Conservation (phyloP, 1,140 invertebrate species). For the Megathymus violae region DNA sequence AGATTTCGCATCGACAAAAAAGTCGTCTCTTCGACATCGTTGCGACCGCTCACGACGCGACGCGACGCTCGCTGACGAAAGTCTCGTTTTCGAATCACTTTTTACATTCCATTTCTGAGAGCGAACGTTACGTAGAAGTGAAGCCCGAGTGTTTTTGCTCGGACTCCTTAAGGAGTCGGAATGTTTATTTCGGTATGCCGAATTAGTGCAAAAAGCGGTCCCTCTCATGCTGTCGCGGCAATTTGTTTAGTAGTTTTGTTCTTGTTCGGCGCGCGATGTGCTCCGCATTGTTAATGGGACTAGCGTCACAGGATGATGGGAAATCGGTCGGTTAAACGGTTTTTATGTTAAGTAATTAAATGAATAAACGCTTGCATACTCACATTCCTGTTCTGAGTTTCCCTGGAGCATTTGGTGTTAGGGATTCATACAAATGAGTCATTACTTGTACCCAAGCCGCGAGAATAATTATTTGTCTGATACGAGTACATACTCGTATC, state of each 20-base stretch:
- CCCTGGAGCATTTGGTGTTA: no score
- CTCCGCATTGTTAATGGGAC: conserved; percentile 63
- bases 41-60: conserved; percentile 42
- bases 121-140: conserved; percentile 62
- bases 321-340: conserved; percentile 15
- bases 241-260: conserved; percentile 81
- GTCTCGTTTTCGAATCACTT: conserved; percentile 52
- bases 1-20: neutral
- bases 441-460: no score
- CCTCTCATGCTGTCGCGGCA: conserved; percentile 65
- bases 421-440: no score
- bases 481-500: no score
- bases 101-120: conserved; percentile 56
- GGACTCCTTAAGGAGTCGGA: conserved; percentile 67
- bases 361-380: neutral
- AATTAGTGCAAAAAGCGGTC: conserved; percentile 80
- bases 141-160: conserved; percentile 61
- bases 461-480: no score
- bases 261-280: conserved; percentile 63
- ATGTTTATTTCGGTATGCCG: conserved; percentile 83
- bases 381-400: neutral
- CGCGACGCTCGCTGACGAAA: no score
- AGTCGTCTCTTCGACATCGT: neutral
- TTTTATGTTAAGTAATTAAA: neutral
- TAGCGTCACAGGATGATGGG: conserved; percentile 55